Percentiles rank a stretch among this genome's conserved stretches.
Conservation (phyloP, 2,888 invertebrate species). For the Terebella lapidaria region DNA sequence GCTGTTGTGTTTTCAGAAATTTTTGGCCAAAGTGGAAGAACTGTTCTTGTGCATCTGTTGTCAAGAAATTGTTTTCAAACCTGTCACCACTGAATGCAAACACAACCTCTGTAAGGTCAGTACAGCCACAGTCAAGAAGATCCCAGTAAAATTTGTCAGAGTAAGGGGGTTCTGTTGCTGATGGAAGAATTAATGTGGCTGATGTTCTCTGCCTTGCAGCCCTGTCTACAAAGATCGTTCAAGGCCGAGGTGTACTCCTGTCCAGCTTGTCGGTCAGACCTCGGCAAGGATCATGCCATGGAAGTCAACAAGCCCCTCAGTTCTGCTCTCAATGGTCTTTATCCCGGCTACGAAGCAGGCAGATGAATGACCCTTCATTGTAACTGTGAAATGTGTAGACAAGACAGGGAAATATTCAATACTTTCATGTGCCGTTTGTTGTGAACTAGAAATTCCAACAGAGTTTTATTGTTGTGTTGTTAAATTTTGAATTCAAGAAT, state of each 20-base stretch:
- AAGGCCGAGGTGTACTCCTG: constrained; percentile 63
- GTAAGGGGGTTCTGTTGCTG: too few species aligned
- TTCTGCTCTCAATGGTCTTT: constrained; percentile 60
- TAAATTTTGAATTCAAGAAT: too few species aligned
- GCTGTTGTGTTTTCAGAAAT: too few species aligned
- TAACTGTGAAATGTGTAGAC: too few species aligned
- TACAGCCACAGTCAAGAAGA: neutral
- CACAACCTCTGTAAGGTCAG: constrained; percentile 72
- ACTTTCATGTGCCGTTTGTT: too few species aligned
- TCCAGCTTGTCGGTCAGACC: constrained; percentile 66
- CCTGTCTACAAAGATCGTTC: constrained; percentile 67
- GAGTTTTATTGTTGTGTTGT: too few species aligned
- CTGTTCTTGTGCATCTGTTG: constrained; percentile 75
- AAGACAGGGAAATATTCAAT: too few species aligned
- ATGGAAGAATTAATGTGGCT: too few species aligned
- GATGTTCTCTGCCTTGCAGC: constrained; percentile 49
- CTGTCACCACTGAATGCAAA: constrained; percentile 68
- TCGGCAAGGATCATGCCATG: constrained; percentile 59
- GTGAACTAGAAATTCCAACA: too few species aligned
- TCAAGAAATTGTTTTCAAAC: constrained; percentile 67
- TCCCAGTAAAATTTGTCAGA: too few species aligned
- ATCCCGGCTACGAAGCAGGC: constrained; percentile 62
- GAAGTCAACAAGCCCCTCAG: constrained; percentile 61
- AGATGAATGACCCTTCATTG: too few species aligned
- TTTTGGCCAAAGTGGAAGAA: constrained; percentile 63